phyloP scores from a whole-genome alignment of 2,888 invertebrate species.

The Leucoma salicis region DNA sequence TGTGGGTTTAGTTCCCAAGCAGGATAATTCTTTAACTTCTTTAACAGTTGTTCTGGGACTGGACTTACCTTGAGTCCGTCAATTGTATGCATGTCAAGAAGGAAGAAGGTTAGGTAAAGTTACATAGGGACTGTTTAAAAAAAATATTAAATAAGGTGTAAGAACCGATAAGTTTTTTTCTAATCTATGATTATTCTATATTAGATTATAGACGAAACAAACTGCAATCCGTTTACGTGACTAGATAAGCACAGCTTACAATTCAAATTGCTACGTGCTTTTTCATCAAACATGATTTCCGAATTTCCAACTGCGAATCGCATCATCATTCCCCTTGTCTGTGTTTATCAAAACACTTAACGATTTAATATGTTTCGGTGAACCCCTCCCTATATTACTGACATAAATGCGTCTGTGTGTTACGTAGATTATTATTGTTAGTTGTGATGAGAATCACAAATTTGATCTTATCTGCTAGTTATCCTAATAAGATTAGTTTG shows the following conservation, averaged over 20 bases:
- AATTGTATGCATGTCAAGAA: no score
- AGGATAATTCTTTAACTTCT: no score
- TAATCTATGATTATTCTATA: no score
- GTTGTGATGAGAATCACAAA: conserved; percentile 31
- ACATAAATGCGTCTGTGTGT: conserved; percentile 48
- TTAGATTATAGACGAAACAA: no score
- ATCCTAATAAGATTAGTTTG: conserved; percentile 29
- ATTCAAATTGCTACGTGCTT: conserved; percentile 53
- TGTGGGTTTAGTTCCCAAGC: no score
- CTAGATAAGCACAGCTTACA: conserved; percentile 30
- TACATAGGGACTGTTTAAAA: no score
- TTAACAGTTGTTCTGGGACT: no score
- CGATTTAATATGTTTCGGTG: conserved; percentile 77
- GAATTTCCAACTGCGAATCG: conserved; percentile 65
- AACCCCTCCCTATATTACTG: conserved; percentile 57
- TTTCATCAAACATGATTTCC: conserved; percentile 63
- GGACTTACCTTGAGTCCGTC: no score
- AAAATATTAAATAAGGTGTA: no score
- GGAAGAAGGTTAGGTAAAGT: no score
- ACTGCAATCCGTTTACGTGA: conserved; percentile 18
- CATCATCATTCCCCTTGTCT: conserved; percentile 70
- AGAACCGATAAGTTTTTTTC: no score
- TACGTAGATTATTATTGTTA: conserved; percentile 58
- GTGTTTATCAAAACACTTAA: conserved; percentile 81
- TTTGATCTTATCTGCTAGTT: conserved; percentile 32